These are phyloP conservation scores for Peribatodes rhomboidaria DNA, from an alignment of 2,888 invertebrate species.

Conservation along the genomic window DNA sequence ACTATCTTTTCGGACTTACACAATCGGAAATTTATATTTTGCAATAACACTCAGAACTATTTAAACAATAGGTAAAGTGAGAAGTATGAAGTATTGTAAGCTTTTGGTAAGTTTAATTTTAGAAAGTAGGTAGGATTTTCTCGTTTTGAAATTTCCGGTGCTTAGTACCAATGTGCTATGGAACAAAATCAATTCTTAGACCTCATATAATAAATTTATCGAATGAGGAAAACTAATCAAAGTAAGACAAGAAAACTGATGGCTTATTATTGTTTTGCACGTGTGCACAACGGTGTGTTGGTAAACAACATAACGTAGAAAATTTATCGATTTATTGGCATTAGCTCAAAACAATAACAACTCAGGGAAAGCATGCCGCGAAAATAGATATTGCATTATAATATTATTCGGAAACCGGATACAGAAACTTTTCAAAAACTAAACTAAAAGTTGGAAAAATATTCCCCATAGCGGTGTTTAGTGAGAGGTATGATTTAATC, in stretches of 20 bases:
- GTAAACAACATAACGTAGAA: conserved; percentile 3
- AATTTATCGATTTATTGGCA: conserved; percentile 9
- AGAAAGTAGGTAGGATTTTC: too few relatives aligned
- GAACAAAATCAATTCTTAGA: too few relatives aligned
- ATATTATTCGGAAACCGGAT: conserved; percentile 8
- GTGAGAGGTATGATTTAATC: conserved; percentile 35
- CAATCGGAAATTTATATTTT: too few relatives aligned
- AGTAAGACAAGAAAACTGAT: neutral
- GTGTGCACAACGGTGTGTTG: neutral
- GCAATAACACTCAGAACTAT: too few relatives aligned
- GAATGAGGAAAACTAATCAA: neutral
- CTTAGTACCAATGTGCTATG: too few relatives aligned
- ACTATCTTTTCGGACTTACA: too few relatives aligned
- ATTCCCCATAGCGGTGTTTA: conserved; percentile 35
- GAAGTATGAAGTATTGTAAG: too few relatives aligned
- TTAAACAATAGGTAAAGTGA: too few relatives aligned
- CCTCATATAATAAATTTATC: neutral
- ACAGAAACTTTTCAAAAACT: conserved; percentile 25
- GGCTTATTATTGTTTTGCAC: conserved; percentile 9
- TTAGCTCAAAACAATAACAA: conserved; percentile 7
- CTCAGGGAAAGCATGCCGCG: neutral
- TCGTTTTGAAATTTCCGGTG: too few relatives aligned
- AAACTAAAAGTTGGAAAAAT: conserved; percentile 34
- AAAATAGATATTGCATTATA: conserved; percentile 9
- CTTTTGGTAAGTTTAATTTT: too few relatives aligned